Conservation (phyloP, 2,113 vertebrate species). For the Brachypteracias leptosomus region DNA sequence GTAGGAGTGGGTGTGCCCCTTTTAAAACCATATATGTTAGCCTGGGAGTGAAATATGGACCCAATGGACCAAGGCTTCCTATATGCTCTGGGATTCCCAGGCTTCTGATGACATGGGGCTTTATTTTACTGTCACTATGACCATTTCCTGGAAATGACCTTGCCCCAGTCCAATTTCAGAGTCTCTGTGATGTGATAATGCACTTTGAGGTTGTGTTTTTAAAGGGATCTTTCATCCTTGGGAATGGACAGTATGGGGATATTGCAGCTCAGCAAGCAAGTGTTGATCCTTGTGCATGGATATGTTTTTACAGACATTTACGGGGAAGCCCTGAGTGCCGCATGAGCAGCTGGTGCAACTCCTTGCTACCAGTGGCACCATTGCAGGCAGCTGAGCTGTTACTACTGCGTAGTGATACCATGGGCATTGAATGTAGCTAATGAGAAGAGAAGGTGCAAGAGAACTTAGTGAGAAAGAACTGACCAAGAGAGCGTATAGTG, state of each 20-base stretch:
- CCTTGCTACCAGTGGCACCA: neutral
- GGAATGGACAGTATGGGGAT: neutral
- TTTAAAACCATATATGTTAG: neutral
- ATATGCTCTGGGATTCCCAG: neutral
- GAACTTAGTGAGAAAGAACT: neutral
- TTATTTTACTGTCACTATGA: neutral
- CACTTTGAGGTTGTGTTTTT: neutral
- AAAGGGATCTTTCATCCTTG: neutral
- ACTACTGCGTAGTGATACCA: neutral
- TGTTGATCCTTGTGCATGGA: neutral
- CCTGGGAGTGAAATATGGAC: neutral
- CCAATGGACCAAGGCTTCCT: neutral
- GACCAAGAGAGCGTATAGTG: neutral
- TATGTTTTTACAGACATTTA: neutral
- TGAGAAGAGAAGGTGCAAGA: neutral
- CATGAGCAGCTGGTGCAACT: neutral
- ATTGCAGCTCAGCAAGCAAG: neutral
- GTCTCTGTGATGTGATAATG: accelerated
- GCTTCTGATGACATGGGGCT: neutral
- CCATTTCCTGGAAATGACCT: neutral
- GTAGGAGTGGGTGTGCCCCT: neutral
- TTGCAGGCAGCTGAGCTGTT: accelerated
- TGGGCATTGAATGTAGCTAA: neutral
- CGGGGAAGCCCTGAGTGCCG: neutral
- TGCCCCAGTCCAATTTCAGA: neutral